Percentiles rank a stretch among this genome's conserved stretches.
phyloP scores from a whole-genome alignment of 2,113 vertebrate species.

The Otus sunia region DNA sequence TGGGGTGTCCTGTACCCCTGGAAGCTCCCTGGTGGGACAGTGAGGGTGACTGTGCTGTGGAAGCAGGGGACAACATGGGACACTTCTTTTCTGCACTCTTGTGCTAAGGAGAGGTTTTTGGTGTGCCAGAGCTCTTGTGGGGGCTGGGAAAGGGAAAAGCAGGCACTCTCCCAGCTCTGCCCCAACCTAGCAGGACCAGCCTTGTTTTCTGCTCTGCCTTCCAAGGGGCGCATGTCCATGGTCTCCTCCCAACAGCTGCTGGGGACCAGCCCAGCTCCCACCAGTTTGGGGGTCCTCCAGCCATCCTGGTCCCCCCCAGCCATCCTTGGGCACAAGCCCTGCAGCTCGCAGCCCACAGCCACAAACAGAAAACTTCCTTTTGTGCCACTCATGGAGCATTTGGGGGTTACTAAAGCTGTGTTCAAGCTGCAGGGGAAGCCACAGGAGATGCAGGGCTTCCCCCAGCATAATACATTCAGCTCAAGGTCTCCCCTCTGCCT shows the following conservation, averaged over 20 bases:
- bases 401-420: not conserved
- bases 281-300: not conserved
- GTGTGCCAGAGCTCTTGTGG: not conserved
- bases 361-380: not conserved
- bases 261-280: not conserved
- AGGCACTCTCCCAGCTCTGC: fast-evolving
- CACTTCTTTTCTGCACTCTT: not conserved
- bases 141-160: not conserved
- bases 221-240: fast-evolving
- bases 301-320: not conserved
- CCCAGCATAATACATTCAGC: fast-evolving
- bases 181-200: not conserved
- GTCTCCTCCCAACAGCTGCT: not conserved
- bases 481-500: not conserved
- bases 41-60: fast-evolving
- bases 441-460: not conserved
- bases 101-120: not conserved
- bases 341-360: too few relatives aligned
- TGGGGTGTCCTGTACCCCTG: not conserved
- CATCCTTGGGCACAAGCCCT: not conserved
- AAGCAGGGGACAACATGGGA: fast-evolving
- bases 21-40: fast-evolving
- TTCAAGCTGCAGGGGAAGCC: not conserved
- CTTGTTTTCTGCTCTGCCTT: not conserved
- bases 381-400: not conserved